Percentiles rank a stretch among this genome's conserved stretches.
Conservation (phyloP, 2,113 vertebrate genomes). For the Sapayoa aenigma region DNA sequence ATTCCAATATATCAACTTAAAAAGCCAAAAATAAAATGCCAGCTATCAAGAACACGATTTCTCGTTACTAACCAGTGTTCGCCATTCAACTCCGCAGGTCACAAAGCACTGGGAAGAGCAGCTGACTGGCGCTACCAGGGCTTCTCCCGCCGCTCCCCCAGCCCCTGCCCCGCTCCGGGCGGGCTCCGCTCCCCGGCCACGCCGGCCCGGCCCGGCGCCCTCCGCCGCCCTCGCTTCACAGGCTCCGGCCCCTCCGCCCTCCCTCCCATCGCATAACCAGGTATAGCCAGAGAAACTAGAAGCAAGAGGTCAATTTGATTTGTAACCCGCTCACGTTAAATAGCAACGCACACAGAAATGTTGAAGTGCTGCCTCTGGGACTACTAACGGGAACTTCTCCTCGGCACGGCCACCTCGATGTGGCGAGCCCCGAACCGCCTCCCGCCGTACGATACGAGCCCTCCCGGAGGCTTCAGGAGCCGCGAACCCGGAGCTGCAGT, state of each 20-base stretch:
- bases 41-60: neutral
- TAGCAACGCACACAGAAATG: neutral
- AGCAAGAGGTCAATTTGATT: neutral
- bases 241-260: neutral
- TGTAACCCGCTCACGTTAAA: neutral
- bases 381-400: neutral
- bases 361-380: neutral
- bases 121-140: neutral
- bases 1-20: neutral
- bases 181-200: neutral
- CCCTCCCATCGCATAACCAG: fast-evolving
- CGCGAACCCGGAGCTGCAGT: neutral
- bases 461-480: neutral
- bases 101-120: neutral
- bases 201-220: neutral
- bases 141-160: neutral
- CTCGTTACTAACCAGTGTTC: neutral
- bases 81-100: fast-evolving
- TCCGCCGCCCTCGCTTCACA: neutral
- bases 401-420: neutral
- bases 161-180: neutral
- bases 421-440: neutral
- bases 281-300: neutral
- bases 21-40: neutral
- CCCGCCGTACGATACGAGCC: neutral